Evolutionary conservation across 2,888 invertebrate species (phyloP).

Genomic region (Salpingus planirostris): DNA sequence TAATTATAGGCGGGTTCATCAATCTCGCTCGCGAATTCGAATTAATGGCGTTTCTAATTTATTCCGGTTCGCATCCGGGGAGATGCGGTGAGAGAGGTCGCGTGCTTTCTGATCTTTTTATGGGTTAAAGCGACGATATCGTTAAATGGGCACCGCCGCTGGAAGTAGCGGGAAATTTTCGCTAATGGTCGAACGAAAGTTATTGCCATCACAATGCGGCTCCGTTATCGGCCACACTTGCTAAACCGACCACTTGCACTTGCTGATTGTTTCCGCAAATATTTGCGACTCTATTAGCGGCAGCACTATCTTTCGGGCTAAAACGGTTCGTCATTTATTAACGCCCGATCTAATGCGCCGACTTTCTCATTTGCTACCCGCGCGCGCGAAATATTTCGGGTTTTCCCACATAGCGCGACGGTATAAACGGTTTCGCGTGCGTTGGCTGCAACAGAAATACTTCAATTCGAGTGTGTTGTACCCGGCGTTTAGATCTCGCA

Average conservation of each 20-base stretch:
- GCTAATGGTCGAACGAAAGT: slow-evolving; percentile 12
- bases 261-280: slow-evolving; percentile 13
- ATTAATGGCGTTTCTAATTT: no score
- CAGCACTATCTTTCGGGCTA: slow-evolving; percentile 15
- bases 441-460: no score
- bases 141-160: no score
- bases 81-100: no score
- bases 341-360: slow-evolving; percentile 12
- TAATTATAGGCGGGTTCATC: no score
- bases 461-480: no score
- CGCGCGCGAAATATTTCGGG: slow-evolving; percentile 9
- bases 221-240: slow-evolving; percentile 12
- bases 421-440: no score
- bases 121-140: slow-evolving; percentile 8
- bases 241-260: slow-evolving; percentile 15
- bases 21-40: no score
- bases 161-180: neutral
- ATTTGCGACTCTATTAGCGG: slow-evolving; percentile 13
- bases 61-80: no score
- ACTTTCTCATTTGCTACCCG: slow-evolving; percentile 13
- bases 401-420: neutral
- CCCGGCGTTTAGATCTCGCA: no score
- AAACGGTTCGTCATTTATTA: no score
- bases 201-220: slow-evolving; percentile 11
- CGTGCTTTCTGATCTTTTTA: no score